Conservation (phyloP, 1,140 invertebrate species). For the Piezodorus guildinii region DNA sequence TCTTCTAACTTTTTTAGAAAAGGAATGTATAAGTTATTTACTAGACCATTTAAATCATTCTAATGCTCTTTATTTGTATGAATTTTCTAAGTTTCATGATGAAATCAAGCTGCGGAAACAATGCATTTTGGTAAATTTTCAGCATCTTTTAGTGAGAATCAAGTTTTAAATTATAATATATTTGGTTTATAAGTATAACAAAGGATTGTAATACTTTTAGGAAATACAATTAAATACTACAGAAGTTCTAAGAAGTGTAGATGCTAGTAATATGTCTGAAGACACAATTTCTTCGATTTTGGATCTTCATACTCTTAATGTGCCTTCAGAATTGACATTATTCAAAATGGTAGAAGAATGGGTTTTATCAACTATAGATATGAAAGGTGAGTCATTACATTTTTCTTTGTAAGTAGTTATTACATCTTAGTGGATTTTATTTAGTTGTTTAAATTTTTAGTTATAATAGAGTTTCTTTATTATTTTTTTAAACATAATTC, state of each 20-base stretch:
- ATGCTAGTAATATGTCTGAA: conserved; percentile 61
- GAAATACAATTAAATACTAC: conserved; percentile 42
- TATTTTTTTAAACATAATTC: too few species aligned
- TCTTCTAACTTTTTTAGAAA: conserved; percentile 67
- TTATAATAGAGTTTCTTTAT: too few species aligned
- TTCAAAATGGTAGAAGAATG: conserved; percentile 60
- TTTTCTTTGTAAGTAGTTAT: not conserved
- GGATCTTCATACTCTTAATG: conserved; percentile 55
- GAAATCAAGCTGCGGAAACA: conserved; percentile 66
- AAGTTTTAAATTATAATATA: not conserved
- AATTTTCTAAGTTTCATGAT: conserved; percentile 73
- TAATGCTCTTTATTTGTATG: conserved; percentile 71
- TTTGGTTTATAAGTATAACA: not conserved
- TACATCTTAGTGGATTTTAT: too few species aligned
- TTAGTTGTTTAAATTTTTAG: too few species aligned
- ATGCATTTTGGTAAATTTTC: conserved; percentile 49
- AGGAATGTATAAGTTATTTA: conserved; percentile 65
- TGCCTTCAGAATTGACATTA: conserved; percentile 60
- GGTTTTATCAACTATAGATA: conserved; percentile 36
- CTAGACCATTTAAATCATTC: conserved; percentile 65
- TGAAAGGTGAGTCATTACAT: conserved; percentile 24
- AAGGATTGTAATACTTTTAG: conserved; percentile 9
- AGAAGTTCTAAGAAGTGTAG: conserved; percentile 56
- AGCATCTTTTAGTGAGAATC: not conserved
- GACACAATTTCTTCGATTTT: conserved; percentile 60